phyloP scores from a whole-genome alignment of 1,140 invertebrate species.

The Bombus polaris region DNA sequence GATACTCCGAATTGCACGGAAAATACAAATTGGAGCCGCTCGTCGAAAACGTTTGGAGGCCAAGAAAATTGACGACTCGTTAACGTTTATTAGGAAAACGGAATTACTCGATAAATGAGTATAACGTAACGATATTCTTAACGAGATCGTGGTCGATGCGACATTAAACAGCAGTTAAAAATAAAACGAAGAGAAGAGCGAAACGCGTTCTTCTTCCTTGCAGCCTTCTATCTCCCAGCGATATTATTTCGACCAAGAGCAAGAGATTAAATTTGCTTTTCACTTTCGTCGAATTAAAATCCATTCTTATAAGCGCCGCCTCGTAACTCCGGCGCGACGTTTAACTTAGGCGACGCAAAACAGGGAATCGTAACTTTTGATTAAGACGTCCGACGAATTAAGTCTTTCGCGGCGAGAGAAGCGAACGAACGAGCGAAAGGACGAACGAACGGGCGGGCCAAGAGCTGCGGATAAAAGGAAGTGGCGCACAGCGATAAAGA shows the following conservation, averaged over 20 bases:
- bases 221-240: too few relatives aligned
- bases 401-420: slow-evolving; percentile 25
- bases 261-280: slow-evolving; percentile 54
- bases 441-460: not conserved
- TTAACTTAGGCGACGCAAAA: slow-evolving; percentile 55
- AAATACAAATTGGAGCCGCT: too few relatives aligned
- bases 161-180: not conserved
- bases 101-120: too few relatives aligned
- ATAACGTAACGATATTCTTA: too few relatives aligned
- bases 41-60: too few relatives aligned
- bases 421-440: not conserved
- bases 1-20: too few relatives aligned
- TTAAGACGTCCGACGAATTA: slow-evolving; percentile 66
- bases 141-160: not conserved
- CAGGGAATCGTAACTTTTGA: slow-evolving; percentile 67
- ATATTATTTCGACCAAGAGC: too few relatives aligned
- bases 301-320: slow-evolving; percentile 57
- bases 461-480: not conserved
- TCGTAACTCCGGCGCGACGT: slow-evolving; percentile 34
- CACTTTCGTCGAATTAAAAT: slow-evolving; percentile 65
- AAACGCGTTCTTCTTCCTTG: not conserved
- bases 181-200: not conserved
- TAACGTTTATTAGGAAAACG: too few relatives aligned
- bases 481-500: not conserved
- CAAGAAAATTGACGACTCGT: too few relatives aligned